Conservation (phyloP, 2,113 vertebrate species). For the Neotoma lepida region DNA sequence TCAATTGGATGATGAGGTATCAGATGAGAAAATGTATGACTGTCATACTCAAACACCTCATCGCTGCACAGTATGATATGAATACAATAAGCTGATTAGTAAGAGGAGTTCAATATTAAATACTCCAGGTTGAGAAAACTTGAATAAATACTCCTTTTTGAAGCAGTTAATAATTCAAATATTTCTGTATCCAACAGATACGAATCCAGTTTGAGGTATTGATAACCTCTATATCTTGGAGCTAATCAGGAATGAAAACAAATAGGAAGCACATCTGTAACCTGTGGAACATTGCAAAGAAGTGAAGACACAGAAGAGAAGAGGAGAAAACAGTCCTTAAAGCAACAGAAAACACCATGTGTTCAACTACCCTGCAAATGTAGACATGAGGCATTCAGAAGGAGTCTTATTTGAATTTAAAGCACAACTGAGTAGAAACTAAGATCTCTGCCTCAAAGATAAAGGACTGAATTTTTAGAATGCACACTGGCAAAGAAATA, state of each 20-base stretch:
- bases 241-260: not conserved
- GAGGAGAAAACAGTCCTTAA: slow-evolving; percentile 7
- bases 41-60: not conserved
- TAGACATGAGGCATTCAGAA: not conserved
- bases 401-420: slow-evolving; percentile 65
- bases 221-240: slow-evolving; percentile 20
- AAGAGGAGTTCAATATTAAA: slow-evolving; percentile 66
- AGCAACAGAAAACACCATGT: slow-evolving; percentile 44
- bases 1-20: not conserved
- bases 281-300: not conserved
- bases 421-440: slow-evolving; percentile 44
- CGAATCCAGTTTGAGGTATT: slow-evolving; percentile 60
- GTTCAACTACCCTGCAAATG: slow-evolving; percentile 43
- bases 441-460: slow-evolving; percentile 68
- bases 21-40: not conserved
- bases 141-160: slow-evolving; percentile 21
- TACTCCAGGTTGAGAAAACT: slow-evolving; percentile 12
- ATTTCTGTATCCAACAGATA: slow-evolving; percentile 47
- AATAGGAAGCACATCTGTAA: not conserved
- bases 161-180: slow-evolving; percentile 55
- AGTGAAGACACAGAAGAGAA: slow-evolving; percentile 49
- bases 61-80: slow-evolving; percentile 66
- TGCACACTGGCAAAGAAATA: slow-evolving; percentile 71
- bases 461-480: slow-evolving; percentile 80
- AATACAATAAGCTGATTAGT: slow-evolving; percentile 66